Percentiles rank a stretch among this genome's conserved stretches.
Evolutionary conservation across 2,113 vertebrate species (phyloP).

Genomic region (Anoplopoma fimbria): DNA sequence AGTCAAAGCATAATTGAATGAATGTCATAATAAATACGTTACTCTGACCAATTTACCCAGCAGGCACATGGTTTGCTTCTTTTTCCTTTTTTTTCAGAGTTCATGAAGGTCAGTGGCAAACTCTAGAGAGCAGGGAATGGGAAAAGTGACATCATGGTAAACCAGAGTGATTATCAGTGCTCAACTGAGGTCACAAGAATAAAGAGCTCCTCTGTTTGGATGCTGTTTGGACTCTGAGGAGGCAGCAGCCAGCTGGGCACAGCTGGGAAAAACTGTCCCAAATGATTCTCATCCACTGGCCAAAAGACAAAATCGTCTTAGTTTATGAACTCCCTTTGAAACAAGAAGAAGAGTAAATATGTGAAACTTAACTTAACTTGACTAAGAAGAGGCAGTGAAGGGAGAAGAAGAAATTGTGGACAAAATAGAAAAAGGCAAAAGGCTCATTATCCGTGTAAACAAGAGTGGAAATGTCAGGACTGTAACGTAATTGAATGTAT

Average conservation of each 20-base stretch:
- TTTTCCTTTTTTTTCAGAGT: not conserved
- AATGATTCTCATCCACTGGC: slow-evolving; percentile 5
- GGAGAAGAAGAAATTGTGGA: not conserved
- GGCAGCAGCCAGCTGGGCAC: slow-evolving; percentile 32
- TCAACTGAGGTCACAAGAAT: slow-evolving; percentile 24
- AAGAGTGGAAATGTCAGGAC: slow-evolving; percentile 3
- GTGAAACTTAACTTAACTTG: not conserved
- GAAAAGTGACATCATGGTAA: slow-evolving; percentile 58
- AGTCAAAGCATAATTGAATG: not conserved
- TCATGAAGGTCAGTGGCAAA: slow-evolving; percentile 24
- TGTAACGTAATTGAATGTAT: not conserved
- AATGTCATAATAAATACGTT: not conserved
- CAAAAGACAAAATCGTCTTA: not conserved
- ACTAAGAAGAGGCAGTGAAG: not conserved
- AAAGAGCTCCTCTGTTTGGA: slow-evolving; percentile 57
- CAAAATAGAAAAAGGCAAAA: not conserved
- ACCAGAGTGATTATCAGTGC: slow-evolving; percentile 2
- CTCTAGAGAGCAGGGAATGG: slow-evolving; percentile 8
- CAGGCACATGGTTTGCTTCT: not conserved
- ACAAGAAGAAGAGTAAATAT: not conserved
- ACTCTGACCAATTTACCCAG: not conserved
- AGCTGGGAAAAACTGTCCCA: slow-evolving; percentile 16
- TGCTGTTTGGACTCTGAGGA: slow-evolving; percentile 33
- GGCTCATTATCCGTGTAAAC: not conserved
- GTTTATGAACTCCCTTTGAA: not conserved